These are phyloP conservation scores for Panthera uncia DNA, from an alignment of 2,113 vertebrate genomes.

Conservation along the genomic window DNA sequence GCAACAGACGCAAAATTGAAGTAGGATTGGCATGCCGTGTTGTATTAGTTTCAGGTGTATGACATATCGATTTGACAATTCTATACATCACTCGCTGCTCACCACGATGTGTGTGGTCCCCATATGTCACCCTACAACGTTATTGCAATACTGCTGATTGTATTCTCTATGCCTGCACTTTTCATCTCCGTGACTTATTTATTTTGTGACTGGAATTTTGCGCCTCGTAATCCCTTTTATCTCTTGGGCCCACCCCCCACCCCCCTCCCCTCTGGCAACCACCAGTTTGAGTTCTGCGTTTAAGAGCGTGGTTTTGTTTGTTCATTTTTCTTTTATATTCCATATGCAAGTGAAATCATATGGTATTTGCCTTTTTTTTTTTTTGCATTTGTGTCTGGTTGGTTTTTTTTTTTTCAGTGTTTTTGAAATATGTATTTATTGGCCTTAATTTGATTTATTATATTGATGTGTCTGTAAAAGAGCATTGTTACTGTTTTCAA, in stretches of 20 bases:
- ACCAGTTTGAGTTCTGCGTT: not conserved
- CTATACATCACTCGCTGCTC: not conserved
- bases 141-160: not conserved
- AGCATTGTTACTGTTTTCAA: not conserved
- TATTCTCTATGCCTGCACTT: not conserved
- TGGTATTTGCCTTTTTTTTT: not conserved
- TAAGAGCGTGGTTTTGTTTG: not conserved
- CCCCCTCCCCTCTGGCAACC: not conserved
- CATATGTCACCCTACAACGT: not conserved
- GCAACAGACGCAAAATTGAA: not conserved
- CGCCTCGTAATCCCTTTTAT: not conserved
- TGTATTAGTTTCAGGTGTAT: not conserved
- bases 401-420: not conserved
- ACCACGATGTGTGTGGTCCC: not conserved
- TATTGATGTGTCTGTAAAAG: not conserved
- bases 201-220: not conserved
- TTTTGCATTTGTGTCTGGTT: not conserved
- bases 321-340: not conserved
- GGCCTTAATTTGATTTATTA: not conserved
- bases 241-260: not conserved
- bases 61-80: not conserved
- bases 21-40: not conserved
- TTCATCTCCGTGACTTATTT: not conserved
- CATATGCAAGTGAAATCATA: not conserved
- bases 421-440: not conserved